A percentile compares a stretch with the other conserved stretches of the same genome.
These are phyloP conservation scores for Saccostrea glomerata DNA, from an alignment of 1,140 invertebrate genomes.

Conservation along the genomic window DNA sequence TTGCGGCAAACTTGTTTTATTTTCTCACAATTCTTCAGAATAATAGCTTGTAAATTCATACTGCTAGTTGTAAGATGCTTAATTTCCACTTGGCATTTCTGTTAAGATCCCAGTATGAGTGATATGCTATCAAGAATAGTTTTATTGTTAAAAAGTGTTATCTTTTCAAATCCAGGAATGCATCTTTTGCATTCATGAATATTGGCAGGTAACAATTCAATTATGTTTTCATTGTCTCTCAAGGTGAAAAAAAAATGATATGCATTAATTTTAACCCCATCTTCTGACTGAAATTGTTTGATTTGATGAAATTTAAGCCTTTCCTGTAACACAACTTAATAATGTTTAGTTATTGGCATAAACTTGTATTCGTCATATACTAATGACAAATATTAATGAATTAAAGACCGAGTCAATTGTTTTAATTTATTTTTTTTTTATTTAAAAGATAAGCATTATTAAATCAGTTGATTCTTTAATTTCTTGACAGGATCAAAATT, in stretches of 20 bases:
- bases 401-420: too few species aligned
- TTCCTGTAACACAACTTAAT: too few species aligned
- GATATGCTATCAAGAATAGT: not conserved
- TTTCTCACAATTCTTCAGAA: constrained; percentile 36
- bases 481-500: constrained; percentile 36
- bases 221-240: not conserved
- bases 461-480: not conserved
- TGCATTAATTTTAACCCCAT: too few species aligned
- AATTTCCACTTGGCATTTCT: constrained; percentile 17
- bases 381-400: too few species aligned
- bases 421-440: too few species aligned
- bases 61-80: not conserved
- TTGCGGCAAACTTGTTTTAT: not conserved
- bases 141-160: not conserved
- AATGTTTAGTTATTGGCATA: too few species aligned
- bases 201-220: constrained; percentile 30
- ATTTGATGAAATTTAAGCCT: too few species aligned
- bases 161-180: constrained; percentile 11
- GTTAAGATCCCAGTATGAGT: not conserved
- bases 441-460: too few species aligned
- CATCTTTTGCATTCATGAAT: constrained; percentile 9
- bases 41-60: not conserved
- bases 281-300: too few species aligned
- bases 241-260: not conserved
- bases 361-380: too few species aligned